Percentiles rank a stretch among this genome's conserved stretches.
Evolutionary conservation across 1,140 invertebrate genomes (phyloP).

Genomic region (Euura saliciscinereae): DNA sequence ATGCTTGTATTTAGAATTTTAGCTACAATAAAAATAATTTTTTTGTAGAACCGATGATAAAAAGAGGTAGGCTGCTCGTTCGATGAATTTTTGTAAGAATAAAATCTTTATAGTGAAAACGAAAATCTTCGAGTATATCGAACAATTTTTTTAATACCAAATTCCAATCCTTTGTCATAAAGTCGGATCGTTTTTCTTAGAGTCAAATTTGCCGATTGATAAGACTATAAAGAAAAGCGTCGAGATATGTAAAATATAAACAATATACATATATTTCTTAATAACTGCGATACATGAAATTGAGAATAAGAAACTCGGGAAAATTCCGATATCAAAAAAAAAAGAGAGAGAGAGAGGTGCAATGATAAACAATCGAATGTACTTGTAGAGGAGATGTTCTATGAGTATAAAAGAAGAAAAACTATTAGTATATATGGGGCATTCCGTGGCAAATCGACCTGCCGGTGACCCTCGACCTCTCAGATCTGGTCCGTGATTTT

Average conservation of each 20-base stretch:
- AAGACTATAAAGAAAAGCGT: neutral
- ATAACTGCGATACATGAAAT: neutral
- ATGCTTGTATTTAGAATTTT: neutral
- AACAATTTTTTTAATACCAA: neutral
- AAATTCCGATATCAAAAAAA: no score
- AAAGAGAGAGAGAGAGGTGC: no score
- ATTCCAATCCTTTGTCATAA: neutral
- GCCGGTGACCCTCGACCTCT: no score
- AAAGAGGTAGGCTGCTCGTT: neutral
- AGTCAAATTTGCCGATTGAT: neutral
- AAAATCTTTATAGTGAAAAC: conserved; percentile 6
- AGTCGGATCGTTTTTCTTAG: neutral
- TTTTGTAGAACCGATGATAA: neutral
- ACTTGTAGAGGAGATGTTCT: no score
- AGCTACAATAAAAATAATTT: neutral
- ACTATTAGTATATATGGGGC: no score
- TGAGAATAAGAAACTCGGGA: neutral
- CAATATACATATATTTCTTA: neutral
- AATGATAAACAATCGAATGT: no score
- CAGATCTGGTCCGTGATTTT: no score
- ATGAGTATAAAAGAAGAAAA: no score
- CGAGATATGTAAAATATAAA: neutral
- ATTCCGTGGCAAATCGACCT: no score
- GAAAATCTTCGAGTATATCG: no score
- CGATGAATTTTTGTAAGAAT: conserved; percentile 1